Evolutionary conservation across 1,140 invertebrate species (phyloP), one percentile per base, ranked within the genome.

Genomic region (Metaphire vulgaris): DNA sequence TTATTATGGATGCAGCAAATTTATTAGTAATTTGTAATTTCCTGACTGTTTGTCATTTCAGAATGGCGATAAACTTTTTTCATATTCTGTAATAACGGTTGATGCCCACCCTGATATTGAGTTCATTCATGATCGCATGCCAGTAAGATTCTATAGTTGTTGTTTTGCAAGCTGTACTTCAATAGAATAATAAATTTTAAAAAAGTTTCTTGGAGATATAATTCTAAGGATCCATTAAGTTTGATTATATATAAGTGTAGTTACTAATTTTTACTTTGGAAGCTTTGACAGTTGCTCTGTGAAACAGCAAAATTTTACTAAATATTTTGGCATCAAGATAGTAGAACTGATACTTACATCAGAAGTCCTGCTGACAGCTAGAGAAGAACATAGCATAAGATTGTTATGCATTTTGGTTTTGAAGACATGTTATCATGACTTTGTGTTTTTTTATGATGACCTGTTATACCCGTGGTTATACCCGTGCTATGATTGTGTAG

Each of bases 81-180:
- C 91, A 79, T 94, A 92, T 83, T 89, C 91, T 56, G 86, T 94
- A 2, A 90, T 94, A 64, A 95, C 93, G 33, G 91, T 90, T 86
- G 90, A 91, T 69, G 90, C 92, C 1, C 91, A 91, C 75, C 82
- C 88, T 30, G 88, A 90, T 16, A 84, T 93, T 69, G 88, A 88
- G 33, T 91, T 90, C 89, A 85, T 93, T 69, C 92, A 95, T 87
- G 89, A 93, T 81, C 88, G 93, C 82, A 91, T 92, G 89, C 93
- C 93, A 6, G 85, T 86, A 82, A 80, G 81, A 21, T 56, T 56
- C 41, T 56, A 56, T 56, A 21, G 6, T 56, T 56, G 41, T 21
- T 6, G 41, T 56, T 56, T 12, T 56, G 41, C 6, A 21, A 56
- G 6, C 6, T 21, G 6, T 56, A 12, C 41, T 56, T 12, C 41